Evolutionary conservation across 2,797 vertebrate genomes (phyloP).

Genomic region (Spondyliosoma cantharus): DNA sequence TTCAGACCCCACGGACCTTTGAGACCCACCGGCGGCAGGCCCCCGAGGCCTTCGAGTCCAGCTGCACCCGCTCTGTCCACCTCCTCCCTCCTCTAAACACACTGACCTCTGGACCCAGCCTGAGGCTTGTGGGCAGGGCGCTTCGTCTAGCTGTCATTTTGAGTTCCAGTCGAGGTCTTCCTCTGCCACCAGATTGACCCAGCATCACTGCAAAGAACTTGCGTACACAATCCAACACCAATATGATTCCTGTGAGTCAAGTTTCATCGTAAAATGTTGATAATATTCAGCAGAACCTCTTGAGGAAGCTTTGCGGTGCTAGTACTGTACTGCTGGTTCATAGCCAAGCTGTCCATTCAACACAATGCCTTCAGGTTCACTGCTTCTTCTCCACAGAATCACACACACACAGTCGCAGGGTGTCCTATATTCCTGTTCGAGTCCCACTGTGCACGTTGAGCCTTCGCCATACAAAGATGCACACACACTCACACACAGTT

Average conservation of each 20-base stretch:
- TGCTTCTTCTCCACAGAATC: conserved; percentile 49
- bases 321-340: conserved; percentile 42
- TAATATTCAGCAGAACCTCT: neutral
- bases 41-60: conserved; percentile 62
- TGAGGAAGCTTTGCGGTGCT: conserved; percentile 20
- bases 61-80: conserved; percentile 56
- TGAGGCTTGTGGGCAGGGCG: conserved; percentile 48
- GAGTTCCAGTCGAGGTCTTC: conserved; percentile 32
- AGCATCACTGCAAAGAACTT: neutral
- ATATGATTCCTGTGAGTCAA: neutral
- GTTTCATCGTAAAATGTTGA: neutral
- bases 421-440: conserved; percentile 46
- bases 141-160: conserved; percentile 55
- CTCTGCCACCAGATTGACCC: conserved; percentile 30
- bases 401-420: conserved; percentile 30
- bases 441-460: conserved; percentile 34
- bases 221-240: neutral
- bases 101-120: conserved; percentile 76
- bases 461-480: neutral
- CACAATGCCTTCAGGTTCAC: conserved; percentile 60
- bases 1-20: conserved; percentile 66
- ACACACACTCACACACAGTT: neutral
- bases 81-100: conserved; percentile 65
- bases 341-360: conserved; percentile 52
- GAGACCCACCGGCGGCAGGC: conserved; percentile 38